phyloP scores from a whole-genome alignment of 2,888 invertebrate species.

The Autographa gamma region DNA sequence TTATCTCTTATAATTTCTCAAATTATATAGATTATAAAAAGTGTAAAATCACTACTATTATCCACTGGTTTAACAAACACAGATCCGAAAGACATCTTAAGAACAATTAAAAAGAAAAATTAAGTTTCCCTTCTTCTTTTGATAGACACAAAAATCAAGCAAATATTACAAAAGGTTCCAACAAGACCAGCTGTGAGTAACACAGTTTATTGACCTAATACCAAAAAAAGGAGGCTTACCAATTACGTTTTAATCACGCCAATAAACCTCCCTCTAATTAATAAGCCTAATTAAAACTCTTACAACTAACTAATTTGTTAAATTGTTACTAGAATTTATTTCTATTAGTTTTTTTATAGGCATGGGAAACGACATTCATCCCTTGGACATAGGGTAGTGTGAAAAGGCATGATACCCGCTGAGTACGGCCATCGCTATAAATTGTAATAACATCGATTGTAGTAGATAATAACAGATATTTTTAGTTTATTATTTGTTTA shows the following conservation, averaged over 20 bases:
- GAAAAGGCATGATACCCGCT: conserved; percentile 51
- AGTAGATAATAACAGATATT: background rate
- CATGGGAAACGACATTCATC: conserved; percentile 59
- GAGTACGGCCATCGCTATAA: conserved; percentile 32
- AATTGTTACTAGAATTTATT: conserved; percentile 47
- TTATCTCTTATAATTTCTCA: no score
- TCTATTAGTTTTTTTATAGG: conserved; percentile 33
- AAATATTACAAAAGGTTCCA: background rate
- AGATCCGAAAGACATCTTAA: background rate
- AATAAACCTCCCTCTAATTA: conserved; percentile 38
- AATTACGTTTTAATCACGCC: background rate
- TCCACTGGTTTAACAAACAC: no score
- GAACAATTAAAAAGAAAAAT: background rate
- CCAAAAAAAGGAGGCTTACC: background rate
- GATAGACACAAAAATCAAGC: background rate
- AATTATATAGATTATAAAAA: no score
- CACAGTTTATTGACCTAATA: background rate
- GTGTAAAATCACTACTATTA: no score
- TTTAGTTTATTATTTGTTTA: background rate
- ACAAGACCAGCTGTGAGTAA: background rate
- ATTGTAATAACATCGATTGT: conserved; percentile 38
- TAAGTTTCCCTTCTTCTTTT: background rate
- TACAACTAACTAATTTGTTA: conserved; percentile 58
- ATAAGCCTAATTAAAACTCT: conserved; percentile 48
- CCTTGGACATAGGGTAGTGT: conserved; percentile 21